A percentile compares a stretch with the other conserved stretches of the same genome.
These are phyloP conservation scores for Laticauda laticaudata DNA, from an alignment of 2,113 vertebrate genomes.

Conservation along the genomic window DNA sequence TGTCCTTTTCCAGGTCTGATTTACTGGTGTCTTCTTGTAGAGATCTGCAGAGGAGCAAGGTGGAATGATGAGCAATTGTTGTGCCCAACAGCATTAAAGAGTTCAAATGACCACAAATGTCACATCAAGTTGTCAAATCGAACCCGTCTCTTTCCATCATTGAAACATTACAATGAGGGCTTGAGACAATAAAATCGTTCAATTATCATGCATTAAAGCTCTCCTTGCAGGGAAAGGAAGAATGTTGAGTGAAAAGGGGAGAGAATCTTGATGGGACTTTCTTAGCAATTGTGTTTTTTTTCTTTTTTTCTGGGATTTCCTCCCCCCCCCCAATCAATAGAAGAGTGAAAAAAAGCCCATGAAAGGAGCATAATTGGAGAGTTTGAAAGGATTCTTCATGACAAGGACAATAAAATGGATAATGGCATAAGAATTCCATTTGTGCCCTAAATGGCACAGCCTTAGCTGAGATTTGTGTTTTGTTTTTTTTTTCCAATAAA, in stretches of 20 bases:
- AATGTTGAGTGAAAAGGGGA: conserved; percentile 63
- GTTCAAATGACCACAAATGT: conserved; percentile 80
- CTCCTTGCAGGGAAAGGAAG: conserved; percentile 62
- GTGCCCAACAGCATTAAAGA: conserved; percentile 72
- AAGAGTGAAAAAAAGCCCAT: background rate
- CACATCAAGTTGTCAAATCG: conserved; percentile 82
- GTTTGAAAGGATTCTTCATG: conserved; percentile 28
- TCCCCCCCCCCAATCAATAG: background rate
- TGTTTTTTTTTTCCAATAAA: background rate
- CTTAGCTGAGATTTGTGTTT: background rate
- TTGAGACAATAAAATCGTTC: conserved; percentile 84
- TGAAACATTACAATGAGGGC: conserved; percentile 74
- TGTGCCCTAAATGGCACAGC: background rate
- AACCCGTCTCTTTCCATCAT: conserved; percentile 77
- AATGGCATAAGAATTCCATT: conserved; percentile 10
- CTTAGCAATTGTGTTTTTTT: conserved; percentile 34
- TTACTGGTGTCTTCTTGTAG: background rate
- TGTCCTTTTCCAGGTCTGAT: background rate
- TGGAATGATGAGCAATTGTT: conserved; percentile 75
- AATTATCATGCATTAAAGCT: conserved; percentile 79
- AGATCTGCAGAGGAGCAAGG: conserved; percentile 47
- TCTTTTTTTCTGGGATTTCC: background rate
- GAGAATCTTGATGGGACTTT: conserved; percentile 26
- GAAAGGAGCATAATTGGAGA: background rate
- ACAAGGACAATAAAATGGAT: conserved; percentile 4